Evolutionary conservation across 2,113 vertebrate genomes (phyloP), one percentile per base, ranked within the genome.

Genomic region (Hydropotes inermis): DNA sequence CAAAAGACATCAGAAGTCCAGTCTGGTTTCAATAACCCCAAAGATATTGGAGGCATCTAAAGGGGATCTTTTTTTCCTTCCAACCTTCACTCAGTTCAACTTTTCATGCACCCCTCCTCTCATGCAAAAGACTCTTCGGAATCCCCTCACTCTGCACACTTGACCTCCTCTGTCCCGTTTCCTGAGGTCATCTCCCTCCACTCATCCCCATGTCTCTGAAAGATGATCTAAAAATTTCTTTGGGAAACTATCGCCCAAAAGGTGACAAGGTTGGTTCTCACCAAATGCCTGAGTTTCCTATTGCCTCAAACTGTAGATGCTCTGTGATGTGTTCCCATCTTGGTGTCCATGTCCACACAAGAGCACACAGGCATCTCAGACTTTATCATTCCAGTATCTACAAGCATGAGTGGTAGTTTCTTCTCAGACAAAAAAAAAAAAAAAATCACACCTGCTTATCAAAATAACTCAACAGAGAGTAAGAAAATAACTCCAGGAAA

Each of bases 1-100:
- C 61, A 15, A 92, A 94, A 93, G 94, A 95, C 95, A 97, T 91
- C 93, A 96, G 94, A 95, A 98, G 95, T 97, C 78, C 94, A 87
- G 94, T 95, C 97, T 98, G 97, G 93, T 98, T 97, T 79, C 97
- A 98, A 93, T 97, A 98, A 97, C 74, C 81, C 86, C 55, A 76
- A 83, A 94, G 93, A 98, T 84, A 91, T 13, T 97, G 86, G 83
- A 95, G 47, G 52, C 39, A 70, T 95, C 85, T 91, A 60, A 97
- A 94, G 87, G 64, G 76, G 84, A 96, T 95, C 94, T 92, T 96
- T 87, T 89, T 87, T 95, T 83, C 76, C 36, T 91, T 95, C 57
- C 97, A 94, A 50, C 21, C 78, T 95, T 87, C 74, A 28, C 82
- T 92, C 23, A 0, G 61, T 91, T 98, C 70, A 54, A 55, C 67